Evolutionary conservation across 2,113 vertebrate species (phyloP).

Genomic region (Nyctibius bracteatus): DNA sequence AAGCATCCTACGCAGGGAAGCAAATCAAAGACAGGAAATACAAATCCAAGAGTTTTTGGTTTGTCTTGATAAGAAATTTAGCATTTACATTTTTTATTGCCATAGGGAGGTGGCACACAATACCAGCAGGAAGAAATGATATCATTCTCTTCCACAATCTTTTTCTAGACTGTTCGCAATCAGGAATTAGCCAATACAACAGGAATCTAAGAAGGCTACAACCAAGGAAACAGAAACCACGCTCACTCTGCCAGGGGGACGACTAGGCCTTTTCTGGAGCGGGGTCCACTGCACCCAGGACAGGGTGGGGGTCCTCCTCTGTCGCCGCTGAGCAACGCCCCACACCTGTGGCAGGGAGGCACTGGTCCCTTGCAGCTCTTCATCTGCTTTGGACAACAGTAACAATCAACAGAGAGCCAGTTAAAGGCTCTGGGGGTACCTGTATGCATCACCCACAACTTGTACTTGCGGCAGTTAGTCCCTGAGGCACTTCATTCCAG

Average conservation of each 20-base stretch:
- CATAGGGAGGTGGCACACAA: slow-evolving; percentile 2
- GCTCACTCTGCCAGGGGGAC: neutral
- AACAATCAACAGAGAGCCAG: neutral
- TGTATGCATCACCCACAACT: neutral
- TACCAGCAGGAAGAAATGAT: slow-evolving; percentile 39
- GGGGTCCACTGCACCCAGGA: no score
- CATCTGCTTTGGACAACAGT: neutral
- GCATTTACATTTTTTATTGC: slow-evolving; percentile 32
- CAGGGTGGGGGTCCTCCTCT: neutral
- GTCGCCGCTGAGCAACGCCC: neutral
- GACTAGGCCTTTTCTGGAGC: neutral
- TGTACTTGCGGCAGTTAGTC: fast-evolving
- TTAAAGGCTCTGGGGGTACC: neutral
- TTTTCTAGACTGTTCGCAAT: neutral
- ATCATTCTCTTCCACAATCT: neutral
- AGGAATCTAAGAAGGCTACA: neutral
- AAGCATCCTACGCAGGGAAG: neutral
- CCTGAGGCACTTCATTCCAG: neutral
- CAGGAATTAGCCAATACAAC: neutral
- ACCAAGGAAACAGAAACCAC: neutral
- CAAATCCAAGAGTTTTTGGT: slow-evolving; percentile 12
- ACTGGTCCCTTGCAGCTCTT: neutral
- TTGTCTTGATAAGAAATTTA: neutral
- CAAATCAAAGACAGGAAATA: slow-evolving; percentile 17
- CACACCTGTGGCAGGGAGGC: fast-evolving